Percentiles rank a stretch among this genome's conserved stretches.
These are phyloP conservation scores for Fopius arisanus DNA, from an alignment of 1,140 invertebrate species.

Conservation along the genomic window DNA sequence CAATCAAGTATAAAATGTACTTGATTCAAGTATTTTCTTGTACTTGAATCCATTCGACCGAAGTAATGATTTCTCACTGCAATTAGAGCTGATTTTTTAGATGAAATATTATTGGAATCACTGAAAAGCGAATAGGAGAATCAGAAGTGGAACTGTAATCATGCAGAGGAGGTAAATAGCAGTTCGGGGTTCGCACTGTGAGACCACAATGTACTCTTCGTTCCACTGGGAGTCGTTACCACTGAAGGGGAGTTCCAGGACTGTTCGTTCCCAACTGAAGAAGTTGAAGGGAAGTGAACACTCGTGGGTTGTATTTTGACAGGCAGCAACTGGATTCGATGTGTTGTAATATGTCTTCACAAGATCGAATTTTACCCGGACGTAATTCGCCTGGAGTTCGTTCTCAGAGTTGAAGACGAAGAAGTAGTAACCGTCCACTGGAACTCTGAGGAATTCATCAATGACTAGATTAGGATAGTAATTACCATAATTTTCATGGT, in stretches of 20 bases:
- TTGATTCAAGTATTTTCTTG: too few relatives aligned
- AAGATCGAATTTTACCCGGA: conserved; percentile 73
- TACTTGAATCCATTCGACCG: too few relatives aligned
- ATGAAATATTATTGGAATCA: too few relatives aligned
- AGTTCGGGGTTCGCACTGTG: conserved; percentile 77
- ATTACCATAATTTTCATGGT: too few relatives aligned
- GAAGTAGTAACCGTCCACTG: conserved; percentile 80
- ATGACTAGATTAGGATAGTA: too few relatives aligned
- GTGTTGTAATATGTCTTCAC: conserved; percentile 76
- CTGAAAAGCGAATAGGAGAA: conserved; percentile 78
- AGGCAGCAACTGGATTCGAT: conserved; percentile 65
- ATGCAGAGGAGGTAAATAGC: conserved; percentile 75
- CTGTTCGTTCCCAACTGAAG: conserved; percentile 73
- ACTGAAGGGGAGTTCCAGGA: conserved; percentile 69
- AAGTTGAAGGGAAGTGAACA: conserved; percentile 74
- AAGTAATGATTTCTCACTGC: too few relatives aligned
- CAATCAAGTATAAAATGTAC: too few relatives aligned
- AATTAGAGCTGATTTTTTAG: too few relatives aligned
- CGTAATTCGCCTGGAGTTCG: conserved; percentile 75
- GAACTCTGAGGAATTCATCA: conserved; percentile 63
- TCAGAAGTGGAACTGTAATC: conserved; percentile 74
- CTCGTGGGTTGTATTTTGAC: conserved; percentile 69
- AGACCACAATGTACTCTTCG: conserved; percentile 76
- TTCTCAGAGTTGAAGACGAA: conserved; percentile 85
- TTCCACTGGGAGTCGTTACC: conserved; percentile 75